Percentiles rank a stretch among this genome's conserved stretches.
phyloP scores from a whole-genome alignment of 1,140 invertebrate species.

The Pachypsylla venusta region DNA sequence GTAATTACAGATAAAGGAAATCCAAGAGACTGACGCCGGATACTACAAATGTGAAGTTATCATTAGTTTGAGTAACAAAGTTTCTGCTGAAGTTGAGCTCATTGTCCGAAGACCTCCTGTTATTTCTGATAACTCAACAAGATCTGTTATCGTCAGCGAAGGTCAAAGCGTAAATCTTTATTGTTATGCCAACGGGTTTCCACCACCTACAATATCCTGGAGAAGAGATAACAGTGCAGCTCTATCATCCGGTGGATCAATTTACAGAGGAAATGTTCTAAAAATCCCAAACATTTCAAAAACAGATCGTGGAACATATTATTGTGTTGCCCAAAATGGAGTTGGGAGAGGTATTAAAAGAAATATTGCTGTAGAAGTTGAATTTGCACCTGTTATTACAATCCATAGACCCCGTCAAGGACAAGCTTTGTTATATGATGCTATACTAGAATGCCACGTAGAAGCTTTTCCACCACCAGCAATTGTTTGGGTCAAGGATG shows the following conservation, averaged over 20 bases:
- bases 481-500: conserved; percentile 74
- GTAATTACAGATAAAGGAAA: conserved; percentile 64
- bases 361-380: conserved; percentile 78
- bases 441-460: conserved; percentile 81
- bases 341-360: conserved; percentile 66
- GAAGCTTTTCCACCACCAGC: conserved; percentile 81
- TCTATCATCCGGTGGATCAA: conserved; percentile 71
- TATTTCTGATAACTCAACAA: conserved; percentile 82
- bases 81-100: conserved; percentile 66
- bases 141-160: conserved; percentile 68
- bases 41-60: conserved; percentile 75
- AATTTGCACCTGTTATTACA: conserved; percentile 70
- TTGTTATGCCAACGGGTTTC: conserved; percentile 75
- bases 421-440: conserved; percentile 79
- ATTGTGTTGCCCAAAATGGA: conserved; percentile 82
- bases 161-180: conserved; percentile 60
- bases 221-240: conserved; percentile 83
- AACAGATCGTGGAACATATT: conserved; percentile 81
- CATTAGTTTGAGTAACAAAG: conserved; percentile 56
- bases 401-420: conserved; percentile 63
- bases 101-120: conserved; percentile 71
- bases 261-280: conserved; percentile 66
- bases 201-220: conserved; percentile 72
- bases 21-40: conserved; percentile 84
- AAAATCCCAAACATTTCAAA: conserved; percentile 65